Evolutionary conservation across 2,797 vertebrate genomes (phyloP).

Genomic region (Onychomys arenicola): DNA sequence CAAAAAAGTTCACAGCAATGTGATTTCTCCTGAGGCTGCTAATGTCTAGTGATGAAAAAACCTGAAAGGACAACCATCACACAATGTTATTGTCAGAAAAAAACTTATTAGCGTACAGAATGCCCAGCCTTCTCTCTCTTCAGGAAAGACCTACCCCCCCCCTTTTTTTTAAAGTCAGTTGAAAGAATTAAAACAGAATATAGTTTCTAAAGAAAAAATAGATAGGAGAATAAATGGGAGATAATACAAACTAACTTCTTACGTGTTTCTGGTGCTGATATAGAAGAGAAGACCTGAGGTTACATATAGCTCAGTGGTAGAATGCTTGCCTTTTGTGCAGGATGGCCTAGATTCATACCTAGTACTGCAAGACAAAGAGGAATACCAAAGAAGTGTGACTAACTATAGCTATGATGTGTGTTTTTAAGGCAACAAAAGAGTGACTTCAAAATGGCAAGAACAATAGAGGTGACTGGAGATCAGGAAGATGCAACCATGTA

Average conservation of each 20-base stretch:
- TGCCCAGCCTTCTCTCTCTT: background rate
- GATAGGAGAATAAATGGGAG: background rate
- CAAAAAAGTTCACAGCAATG: background rate
- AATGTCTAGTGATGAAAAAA: background rate
- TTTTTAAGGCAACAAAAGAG: background rate
- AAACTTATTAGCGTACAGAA: background rate
- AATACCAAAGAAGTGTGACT: background rate
- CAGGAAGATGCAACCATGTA: background rate
- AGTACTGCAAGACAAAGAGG: background rate
- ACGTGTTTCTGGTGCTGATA: background rate
- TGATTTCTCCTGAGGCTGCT: background rate
- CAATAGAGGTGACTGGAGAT: background rate
- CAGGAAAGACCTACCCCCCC: background rate
- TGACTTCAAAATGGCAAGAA: background rate
- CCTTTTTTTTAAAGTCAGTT: background rate
- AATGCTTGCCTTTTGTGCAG: background rate
- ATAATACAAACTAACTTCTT: constrained; percentile 26
- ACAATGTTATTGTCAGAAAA: background rate
- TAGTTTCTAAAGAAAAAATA: background rate
- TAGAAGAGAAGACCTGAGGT: background rate
- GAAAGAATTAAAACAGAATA: background rate
- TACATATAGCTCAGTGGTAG: background rate
- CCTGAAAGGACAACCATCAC: background rate
- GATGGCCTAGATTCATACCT: background rate
- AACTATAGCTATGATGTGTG: background rate